phyloP scores from a whole-genome alignment of 64 coral and sea anemone species.

The Exaiptasia diaphana region DNA sequence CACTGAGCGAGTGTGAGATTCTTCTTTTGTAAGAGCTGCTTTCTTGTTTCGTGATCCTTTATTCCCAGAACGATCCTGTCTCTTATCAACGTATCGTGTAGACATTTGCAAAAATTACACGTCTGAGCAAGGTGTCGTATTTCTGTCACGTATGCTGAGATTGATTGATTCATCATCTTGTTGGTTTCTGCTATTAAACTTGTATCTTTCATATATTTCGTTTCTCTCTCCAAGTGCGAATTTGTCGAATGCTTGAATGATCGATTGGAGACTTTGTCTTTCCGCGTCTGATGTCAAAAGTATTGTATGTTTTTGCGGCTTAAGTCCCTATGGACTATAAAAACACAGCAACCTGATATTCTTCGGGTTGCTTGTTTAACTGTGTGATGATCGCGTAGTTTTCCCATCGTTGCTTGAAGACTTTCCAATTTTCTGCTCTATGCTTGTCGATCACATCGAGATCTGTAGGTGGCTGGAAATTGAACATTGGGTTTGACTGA shows the following conservation, averaged over 20 bases:
- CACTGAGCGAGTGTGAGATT: conserved; percentile 16
- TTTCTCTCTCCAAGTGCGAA: conserved; percentile 44
- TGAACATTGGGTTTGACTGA: not conserved
- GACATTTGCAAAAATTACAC: conserved; percentile 51
- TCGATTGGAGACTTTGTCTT: conserved; percentile 6
- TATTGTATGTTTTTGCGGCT: not conserved
- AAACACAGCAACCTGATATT: conserved; percentile 38
- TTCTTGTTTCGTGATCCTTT: conserved; percentile 22
- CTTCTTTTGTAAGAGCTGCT: conserved; percentile 24
- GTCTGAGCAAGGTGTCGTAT: conserved; percentile 44
- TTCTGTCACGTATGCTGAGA: conserved; percentile 31
- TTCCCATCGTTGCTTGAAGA: conserved; percentile 47
- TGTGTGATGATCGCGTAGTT: conserved; percentile 35
- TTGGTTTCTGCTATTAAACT: conserved; percentile 45
- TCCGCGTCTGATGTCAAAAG: conserved; percentile 23
- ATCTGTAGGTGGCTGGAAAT: conserved; percentile 11
- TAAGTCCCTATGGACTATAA: conserved; percentile 9
- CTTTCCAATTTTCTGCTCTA: conserved; percentile 46
- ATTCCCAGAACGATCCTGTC: conserved; percentile 45
- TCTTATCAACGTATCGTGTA: conserved; percentile 21
- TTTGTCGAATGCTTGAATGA: conserved; percentile 40
- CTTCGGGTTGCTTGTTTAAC: conserved; percentile 8
- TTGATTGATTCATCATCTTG: conserved; percentile 8
- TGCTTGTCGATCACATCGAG: not conserved
- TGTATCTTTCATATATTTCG: conserved; percentile 44